phyloP scores from a whole-genome alignment of 2,888 invertebrate genomes.

The Scrobipalpa costella region DNA sequence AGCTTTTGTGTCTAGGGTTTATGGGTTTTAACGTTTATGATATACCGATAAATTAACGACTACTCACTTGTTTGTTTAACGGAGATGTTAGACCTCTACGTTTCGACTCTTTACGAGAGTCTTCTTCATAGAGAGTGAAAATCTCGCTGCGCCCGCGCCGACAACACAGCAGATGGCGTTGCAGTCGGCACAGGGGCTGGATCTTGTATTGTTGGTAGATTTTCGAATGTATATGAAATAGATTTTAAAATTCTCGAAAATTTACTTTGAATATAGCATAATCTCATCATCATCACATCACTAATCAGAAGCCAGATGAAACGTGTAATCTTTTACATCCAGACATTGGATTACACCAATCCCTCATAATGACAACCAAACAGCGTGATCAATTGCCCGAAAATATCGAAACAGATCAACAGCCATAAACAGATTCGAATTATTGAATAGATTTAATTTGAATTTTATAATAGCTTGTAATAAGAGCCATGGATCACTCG shows the following conservation, averaged over 20 bases:
- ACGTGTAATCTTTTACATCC: background rate
- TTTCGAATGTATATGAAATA: too few relatives aligned
- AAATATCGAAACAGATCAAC: conserved; percentile 12
- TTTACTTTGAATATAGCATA: background rate
- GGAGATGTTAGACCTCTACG: too few relatives aligned
- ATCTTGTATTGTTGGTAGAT: too few relatives aligned
- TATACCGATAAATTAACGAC: too few relatives aligned
- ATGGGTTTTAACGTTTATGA: background rate
- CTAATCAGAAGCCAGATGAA: background rate
- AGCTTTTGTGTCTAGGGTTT: background rate
- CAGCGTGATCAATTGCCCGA: conserved; percentile 18
- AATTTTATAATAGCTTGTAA: conserved; percentile 43
- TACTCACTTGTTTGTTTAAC: too few relatives aligned
- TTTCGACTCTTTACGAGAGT: too few relatives aligned
- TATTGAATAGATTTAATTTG: conserved; percentile 37
- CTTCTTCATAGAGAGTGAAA: too few relatives aligned
- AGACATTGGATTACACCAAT: conserved; percentile 26
- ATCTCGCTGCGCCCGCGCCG: too few relatives aligned
- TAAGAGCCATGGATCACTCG: conserved; percentile 57
- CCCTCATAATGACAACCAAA: conserved; percentile 15
- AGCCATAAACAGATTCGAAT: conserved; percentile 19
- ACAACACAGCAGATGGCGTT: too few relatives aligned
- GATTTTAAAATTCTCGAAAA: too few relatives aligned
- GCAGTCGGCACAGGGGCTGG: too few relatives aligned
- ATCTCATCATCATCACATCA: background rate